phyloP scores from a whole-genome alignment of 23 tunicate genomes.

The Trididemnum miniatum region DNA sequence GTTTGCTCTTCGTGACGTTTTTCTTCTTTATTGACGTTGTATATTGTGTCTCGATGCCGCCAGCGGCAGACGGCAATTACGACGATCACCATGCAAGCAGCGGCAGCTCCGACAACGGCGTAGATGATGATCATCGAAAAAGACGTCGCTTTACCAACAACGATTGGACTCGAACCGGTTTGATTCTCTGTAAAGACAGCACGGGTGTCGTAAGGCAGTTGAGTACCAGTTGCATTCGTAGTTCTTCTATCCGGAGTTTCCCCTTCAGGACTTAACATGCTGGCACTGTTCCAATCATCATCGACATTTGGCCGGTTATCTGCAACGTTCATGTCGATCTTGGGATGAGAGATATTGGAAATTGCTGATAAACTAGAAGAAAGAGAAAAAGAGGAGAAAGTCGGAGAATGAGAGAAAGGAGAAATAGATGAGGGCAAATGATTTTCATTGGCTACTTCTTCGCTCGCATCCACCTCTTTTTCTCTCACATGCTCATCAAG shows the following conservation, averaged over 20 bases:
- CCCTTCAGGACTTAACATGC: not conserved
- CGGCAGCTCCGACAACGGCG: slow-evolving; percentile 70
- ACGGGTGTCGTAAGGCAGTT: slow-evolving; percentile 3
- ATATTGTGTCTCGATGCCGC: slow-evolving; percentile 44
- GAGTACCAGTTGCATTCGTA: slow-evolving; percentile 10
- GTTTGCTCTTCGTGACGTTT: not conserved
- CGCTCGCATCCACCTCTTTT: too few species aligned
- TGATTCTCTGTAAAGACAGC: not conserved
- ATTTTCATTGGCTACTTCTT: too few species aligned
- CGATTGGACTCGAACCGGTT: slow-evolving; percentile 27
- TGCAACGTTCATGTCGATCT: too few species aligned
- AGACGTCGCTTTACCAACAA: slow-evolving; percentile 25
- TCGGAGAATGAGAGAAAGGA: not conserved
- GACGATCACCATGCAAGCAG: slow-evolving; percentile 17
- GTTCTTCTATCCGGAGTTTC: slow-evolving; percentile 4
- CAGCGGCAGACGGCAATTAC: slow-evolving; percentile 39
- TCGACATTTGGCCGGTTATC: too few species aligned
- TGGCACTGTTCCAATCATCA: not conserved
- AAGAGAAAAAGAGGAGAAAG: too few species aligned
- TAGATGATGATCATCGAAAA: slow-evolving; percentile 57
- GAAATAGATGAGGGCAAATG: not conserved
- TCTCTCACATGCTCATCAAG: too few species aligned
- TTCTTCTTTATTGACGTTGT: slow-evolving; percentile 46
- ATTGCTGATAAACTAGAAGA: too few species aligned
- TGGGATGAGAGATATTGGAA: too few species aligned